A percentile compares a stretch with the other conserved stretches of the same genome.
Evolutionary conservation across 2,113 vertebrate genomes (phyloP).

Genomic region (Carollia perspicillata): DNA sequence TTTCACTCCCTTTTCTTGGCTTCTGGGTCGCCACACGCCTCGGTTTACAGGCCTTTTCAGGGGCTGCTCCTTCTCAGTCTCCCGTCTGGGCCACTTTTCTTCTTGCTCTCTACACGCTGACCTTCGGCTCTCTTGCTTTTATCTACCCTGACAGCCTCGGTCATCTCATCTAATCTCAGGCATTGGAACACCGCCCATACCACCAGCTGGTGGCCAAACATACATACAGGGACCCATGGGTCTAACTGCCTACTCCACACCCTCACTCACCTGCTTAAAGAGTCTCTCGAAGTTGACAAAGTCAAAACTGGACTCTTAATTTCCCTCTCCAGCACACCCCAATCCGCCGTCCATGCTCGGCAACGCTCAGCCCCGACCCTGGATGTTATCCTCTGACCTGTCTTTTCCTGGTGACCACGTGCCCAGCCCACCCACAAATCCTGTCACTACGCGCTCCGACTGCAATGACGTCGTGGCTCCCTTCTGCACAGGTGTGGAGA

Average conservation of each 20-base stretch:
- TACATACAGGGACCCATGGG: rapidly evolving
- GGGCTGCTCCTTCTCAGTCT: neutral
- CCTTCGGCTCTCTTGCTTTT: neutral
- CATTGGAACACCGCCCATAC: neutral
- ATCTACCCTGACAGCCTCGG: neutral
- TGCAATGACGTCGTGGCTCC: rapidly evolving
- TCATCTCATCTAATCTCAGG: neutral
- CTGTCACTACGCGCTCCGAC: neutral
- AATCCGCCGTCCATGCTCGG: neutral
- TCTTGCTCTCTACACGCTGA: neutral
- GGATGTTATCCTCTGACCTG: neutral
- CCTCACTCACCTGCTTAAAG: neutral
- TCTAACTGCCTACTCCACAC: neutral
- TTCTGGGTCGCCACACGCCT: too few species aligned
- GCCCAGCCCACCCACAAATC: neutral
- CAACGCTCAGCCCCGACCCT: neutral
- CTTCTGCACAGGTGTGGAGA: neutral
- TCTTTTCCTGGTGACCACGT: neutral
- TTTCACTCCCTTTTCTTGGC: neutral
- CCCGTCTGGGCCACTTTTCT: neutral
- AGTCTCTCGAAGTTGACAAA: neutral
- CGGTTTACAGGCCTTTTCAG: neutral
- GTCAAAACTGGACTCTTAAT: neutral
- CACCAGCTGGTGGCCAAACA: neutral
- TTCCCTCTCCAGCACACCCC: neutral